Percentiles rank a stretch among this genome's conserved stretches.
These are phyloP conservation scores for Anabas testudineus DNA, from an alignment of 2,797 vertebrate genomes.

Conservation along the genomic window DNA sequence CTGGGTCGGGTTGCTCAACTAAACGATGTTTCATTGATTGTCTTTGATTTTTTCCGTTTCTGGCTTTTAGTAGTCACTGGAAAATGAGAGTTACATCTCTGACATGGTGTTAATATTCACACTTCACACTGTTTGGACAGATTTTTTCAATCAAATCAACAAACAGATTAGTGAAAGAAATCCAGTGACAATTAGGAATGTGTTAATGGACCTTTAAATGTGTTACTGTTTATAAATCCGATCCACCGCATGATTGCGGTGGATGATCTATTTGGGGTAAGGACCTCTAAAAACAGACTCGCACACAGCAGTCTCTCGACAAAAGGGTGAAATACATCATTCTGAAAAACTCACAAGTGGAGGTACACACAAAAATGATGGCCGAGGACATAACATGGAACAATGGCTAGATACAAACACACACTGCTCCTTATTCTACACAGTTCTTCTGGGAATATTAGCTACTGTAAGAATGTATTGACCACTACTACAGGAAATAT, in stretches of 20 bases:
- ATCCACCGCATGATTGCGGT: too few relatives aligned
- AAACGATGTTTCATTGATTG: neutral
- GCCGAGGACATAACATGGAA: neutral
- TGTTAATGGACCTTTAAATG: neutral
- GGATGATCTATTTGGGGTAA: too few relatives aligned
- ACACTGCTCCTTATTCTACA: neutral
- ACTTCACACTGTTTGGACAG: neutral
- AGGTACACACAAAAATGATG: neutral
- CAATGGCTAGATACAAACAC: neutral
- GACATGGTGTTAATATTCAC: neutral
- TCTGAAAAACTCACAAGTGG: neutral
- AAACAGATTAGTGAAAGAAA: neutral
- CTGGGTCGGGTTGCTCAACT: neutral
- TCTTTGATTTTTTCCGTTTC: neutral
- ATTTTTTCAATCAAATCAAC: conserved; percentile 1
- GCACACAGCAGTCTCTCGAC: neutral
- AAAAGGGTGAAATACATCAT: neutral
- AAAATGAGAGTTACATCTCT: neutral
- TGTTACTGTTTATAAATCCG: neutral
- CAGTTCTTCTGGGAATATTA: neutral
- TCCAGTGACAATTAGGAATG: neutral
- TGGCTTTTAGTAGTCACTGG: neutral
- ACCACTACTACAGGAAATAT: neutral
- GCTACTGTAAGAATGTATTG: neutral
- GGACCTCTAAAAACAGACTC: neutral